Percentiles rank a stretch among this genome's conserved stretches.
Evolutionary conservation across 2,113 vertebrate species (phyloP).

Genomic region (Sitta europaea): DNA sequence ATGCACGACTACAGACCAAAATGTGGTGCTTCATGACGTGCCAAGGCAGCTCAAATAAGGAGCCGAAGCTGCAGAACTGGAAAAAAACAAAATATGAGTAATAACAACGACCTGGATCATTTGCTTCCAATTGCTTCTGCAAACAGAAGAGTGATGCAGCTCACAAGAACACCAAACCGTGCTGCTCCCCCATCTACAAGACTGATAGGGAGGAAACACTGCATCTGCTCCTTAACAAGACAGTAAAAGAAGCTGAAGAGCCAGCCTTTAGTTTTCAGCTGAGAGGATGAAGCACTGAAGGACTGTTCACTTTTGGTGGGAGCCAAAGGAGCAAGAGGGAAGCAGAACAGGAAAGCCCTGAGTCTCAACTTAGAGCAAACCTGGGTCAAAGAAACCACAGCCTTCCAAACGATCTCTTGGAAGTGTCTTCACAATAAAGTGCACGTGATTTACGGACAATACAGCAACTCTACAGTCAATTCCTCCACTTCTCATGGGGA

Average conservation of each 20-base stretch:
- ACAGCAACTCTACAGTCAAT: neutral
- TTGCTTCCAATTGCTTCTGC: conserved; percentile 50
- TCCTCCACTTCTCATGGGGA: neutral
- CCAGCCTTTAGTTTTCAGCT: neutral
- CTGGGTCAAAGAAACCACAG: neutral
- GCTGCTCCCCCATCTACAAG: neutral
- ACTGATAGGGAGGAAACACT: neutral
- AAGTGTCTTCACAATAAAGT: neutral
- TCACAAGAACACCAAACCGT: neutral
- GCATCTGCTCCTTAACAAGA: neutral
- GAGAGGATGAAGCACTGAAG: neutral
- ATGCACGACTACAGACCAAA: neutral
- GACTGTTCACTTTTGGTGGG: neutral
- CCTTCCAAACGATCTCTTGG: neutral
- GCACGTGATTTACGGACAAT: rapidly evolving
- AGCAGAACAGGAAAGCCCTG: rapidly evolving
- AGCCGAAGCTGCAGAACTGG: conserved; percentile 27
- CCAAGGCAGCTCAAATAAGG: conserved; percentile 2
- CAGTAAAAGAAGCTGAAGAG: neutral
- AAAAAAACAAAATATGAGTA: conserved; percentile 36
- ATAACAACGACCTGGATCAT: conserved; percentile 41
- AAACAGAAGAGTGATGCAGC: conserved; percentile 26
- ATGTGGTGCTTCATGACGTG: conserved; percentile 27
- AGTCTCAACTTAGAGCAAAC: neutral
- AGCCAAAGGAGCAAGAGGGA: neutral